Evolutionary conservation across 2,888 invertebrate species (phyloP), one percentile per base, ranked within the genome.

Genomic region (Tachina lurida): DNA sequence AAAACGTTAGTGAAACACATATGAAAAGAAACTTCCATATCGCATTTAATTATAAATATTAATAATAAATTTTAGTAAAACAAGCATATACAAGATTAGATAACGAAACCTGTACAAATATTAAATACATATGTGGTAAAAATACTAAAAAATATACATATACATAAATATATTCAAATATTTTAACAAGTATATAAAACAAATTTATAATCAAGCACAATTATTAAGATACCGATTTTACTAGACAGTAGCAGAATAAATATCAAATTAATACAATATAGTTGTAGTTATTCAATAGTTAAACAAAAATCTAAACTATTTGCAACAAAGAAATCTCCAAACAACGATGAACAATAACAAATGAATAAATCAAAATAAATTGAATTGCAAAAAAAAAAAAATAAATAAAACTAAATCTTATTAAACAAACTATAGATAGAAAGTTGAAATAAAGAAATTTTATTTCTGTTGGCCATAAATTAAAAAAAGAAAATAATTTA

Each of bases 1-100:
- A 56, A 67, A 62, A 63, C 22, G n/a, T 45, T 63, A 63, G 68
- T 70, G 74, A 71, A 56, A 76, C 22, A 83, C 76, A 71, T 79
- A 75, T 79, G 77, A 77, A 83, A 79, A 79, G 83, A 87, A 88
- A 88, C 88, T 88, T 87, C 88, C 88, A 88, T 88, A 88, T 88
- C 88, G 84, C 83, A 87, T 79, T 83, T 79, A 75, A 78, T 83
- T 86, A 49, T 87, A 81, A 78, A 67, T 60, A 67, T 77, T 71
- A 65, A 63, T 71, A 17, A 81, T 70, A 88, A 79, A 81, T 87
- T 88, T 91, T 31, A 4, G 60, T 13, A 17, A 87, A 84, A 88
- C 88, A 87, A 75, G 70, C 60, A 56, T 52, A 63, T 19, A 81
- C 68, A 62, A 65, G 56, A 78, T 63, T 65, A 77, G 62, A 70